A percentile compares a stretch with the other conserved stretches of the same genome.
These are phyloP conservation scores for Torymus tubicola DNA, from an alignment of 2,888 invertebrate genomes.

Conservation along the genomic window DNA sequence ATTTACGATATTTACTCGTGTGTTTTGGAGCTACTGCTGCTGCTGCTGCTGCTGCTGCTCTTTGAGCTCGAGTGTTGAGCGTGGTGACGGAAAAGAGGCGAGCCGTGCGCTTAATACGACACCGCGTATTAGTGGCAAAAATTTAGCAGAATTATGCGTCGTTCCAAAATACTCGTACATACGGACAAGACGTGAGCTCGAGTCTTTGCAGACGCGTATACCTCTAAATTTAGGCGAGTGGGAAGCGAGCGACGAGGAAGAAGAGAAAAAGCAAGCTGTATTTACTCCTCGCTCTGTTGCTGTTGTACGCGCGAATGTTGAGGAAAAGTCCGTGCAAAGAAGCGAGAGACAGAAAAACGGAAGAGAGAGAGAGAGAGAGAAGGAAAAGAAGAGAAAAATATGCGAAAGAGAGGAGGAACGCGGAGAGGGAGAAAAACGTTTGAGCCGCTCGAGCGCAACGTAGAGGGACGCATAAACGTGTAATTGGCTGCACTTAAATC, in stretches of 20 bases:
- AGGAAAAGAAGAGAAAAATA: slow-evolving; percentile 29
- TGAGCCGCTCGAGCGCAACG: slow-evolving; percentile 57
- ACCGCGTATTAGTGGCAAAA: neutral
- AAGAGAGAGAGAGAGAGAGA: slow-evolving; percentile 4
- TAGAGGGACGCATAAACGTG: slow-evolving; percentile 71
- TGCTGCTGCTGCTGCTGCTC: neutral
- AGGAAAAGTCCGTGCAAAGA: slow-evolving; percentile 21
- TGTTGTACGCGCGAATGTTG: neutral
- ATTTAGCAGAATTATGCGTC: slow-evolving; percentile 9
- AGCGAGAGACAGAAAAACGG: neutral
- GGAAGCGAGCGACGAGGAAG: neutral
- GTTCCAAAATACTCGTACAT: neutral
- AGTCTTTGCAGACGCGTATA: neutral
- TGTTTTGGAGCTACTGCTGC: neutral
- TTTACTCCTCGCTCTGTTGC: neutral
- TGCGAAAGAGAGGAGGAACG: slow-evolving; percentile 36
- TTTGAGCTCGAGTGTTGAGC: no score
- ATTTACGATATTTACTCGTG: slow-evolving; percentile 39
- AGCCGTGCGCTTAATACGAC: slow-evolving; percentile 6
- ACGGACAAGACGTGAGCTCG: neutral
- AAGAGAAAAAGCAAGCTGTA: slow-evolving; percentile 4
- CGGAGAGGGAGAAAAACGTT: slow-evolving; percentile 43
- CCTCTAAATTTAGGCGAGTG: slow-evolving; percentile 30
- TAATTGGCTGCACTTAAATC: slow-evolving; percentile 76
- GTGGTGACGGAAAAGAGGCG: neutral